Conservation (phyloP, 30 jellyfish, hydroid and myxozoan species). For the Pseudorhiza aurosa region DNA sequence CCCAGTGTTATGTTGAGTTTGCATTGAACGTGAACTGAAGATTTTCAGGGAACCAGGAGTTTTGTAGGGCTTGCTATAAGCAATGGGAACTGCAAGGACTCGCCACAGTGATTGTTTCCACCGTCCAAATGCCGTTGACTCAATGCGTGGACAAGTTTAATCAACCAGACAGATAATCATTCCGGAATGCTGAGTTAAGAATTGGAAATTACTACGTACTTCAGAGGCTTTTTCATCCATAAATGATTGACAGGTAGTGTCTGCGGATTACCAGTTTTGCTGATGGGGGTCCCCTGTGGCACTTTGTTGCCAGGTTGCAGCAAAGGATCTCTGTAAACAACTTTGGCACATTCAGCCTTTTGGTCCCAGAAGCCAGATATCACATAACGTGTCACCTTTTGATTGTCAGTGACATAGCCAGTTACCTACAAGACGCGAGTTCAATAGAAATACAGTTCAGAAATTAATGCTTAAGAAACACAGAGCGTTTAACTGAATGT, state of each 20-base stretch:
- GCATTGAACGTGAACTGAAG: too few relatives aligned
- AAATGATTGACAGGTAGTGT: slow-evolving; percentile 80
- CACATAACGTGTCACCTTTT: slow-evolving; percentile 96
- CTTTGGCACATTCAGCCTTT: slow-evolving; percentile 91
- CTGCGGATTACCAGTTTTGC: slow-evolving; percentile 88
- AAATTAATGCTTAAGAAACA: background rate
- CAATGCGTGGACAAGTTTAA: too few relatives aligned
- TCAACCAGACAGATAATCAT: too few relatives aligned
- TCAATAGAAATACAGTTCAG: background rate
- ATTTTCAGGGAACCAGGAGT: too few relatives aligned
- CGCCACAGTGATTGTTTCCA: too few relatives aligned
- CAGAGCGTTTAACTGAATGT: too few relatives aligned
- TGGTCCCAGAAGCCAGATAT: slow-evolving; percentile 96
- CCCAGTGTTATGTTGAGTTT: too few relatives aligned
- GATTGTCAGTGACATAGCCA: slow-evolving; percentile 86
- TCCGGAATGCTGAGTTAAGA: too few relatives aligned
- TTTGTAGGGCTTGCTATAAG: too few relatives aligned
- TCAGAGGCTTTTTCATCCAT: slow-evolving; percentile 82
- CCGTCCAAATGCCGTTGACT: too few relatives aligned
- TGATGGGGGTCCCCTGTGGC: slow-evolving; percentile 84
- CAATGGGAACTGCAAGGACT: too few relatives aligned
- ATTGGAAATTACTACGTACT: too few relatives aligned
- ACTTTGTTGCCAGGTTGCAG: slow-evolving; percentile 45
- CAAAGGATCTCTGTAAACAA: slow-evolving; percentile 82
- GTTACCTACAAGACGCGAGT: slow-evolving; percentile 64